These are phyloP conservation scores for Datnioides undecimradiatus DNA, from an alignment of 2,113 vertebrate genomes.

Conservation along the genomic window DNA sequence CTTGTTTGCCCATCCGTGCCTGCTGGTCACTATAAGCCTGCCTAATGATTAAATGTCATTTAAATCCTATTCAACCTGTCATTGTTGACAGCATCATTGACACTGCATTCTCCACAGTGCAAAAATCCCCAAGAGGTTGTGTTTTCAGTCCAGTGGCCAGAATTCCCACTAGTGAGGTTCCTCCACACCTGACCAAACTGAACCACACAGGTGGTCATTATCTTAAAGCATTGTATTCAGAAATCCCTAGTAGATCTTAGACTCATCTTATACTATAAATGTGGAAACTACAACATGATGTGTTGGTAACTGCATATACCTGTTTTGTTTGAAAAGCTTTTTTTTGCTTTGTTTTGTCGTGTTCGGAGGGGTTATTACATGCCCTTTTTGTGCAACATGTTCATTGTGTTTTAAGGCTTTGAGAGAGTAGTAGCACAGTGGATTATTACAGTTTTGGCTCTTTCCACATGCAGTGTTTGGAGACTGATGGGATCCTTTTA, in stretches of 20 bases:
- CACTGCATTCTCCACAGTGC: neutral
- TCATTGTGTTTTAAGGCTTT: neutral
- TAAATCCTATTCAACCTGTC: neutral
- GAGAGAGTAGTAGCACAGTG: neutral
- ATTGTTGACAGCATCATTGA: neutral
- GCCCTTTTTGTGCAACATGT: neutral
- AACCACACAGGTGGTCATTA: too few relatives aligned
- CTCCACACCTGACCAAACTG: too few relatives aligned
- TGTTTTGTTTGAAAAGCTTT: neutral
- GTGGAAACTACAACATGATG: neutral
- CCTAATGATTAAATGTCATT: neutral
- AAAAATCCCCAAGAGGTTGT: neutral
- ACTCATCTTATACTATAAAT: too few relatives aligned
- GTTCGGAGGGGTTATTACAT: neutral
- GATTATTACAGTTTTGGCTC: neutral
- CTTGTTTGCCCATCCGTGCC: neutral
- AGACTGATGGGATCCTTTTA: slow-evolving; percentile 17
- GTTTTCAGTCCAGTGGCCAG: neutral
- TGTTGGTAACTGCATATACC: neutral
- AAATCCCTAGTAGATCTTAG: too few relatives aligned
- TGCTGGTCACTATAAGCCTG: neutral
- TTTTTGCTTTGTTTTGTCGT: neutral
- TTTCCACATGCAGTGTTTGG: neutral
- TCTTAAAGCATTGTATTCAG: too few relatives aligned
- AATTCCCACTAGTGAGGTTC: neutral